Percentiles rank a stretch among this genome's conserved stretches.
Evolutionary conservation across 1,140 invertebrate genomes (phyloP).

Genomic region (Drosophila mauritiana): DNA sequence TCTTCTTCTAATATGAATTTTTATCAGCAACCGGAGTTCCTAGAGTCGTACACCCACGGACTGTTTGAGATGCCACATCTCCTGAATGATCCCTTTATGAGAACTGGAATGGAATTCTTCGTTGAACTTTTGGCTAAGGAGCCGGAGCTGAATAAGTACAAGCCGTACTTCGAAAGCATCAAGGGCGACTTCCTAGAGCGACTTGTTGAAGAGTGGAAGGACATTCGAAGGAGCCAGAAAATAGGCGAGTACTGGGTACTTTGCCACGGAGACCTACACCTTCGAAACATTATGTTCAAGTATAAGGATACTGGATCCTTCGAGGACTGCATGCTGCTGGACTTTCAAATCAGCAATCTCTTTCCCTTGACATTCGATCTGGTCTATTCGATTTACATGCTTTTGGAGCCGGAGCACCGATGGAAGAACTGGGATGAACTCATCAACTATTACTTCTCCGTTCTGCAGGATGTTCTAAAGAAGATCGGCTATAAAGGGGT

Average conservation of each 20-base stretch:
- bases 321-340: constrained; percentile 55
- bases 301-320: constrained; percentile 11
- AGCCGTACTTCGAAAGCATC: constrained; percentile 20
- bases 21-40: constrained; percentile 34
- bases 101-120: constrained; percentile 46
- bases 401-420: constrained; percentile 36
- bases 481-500: constrained; percentile 44
- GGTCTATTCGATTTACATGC: constrained; percentile 52
- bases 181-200: constrained; percentile 5
- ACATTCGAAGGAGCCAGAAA: constrained; percentile 1
- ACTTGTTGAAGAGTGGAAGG: constrained; percentile 5
- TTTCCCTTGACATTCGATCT: constrained; percentile 50
- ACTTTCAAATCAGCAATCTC: constrained; percentile 55
- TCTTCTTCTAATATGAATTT: no score
- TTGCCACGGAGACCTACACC: constrained; percentile 58
- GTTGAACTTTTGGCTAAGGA: constrained; percentile 31
- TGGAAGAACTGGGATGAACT: constrained; percentile 21
- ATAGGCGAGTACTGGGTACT: constrained; percentile 11
- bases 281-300: constrained; percentile 63
- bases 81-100: constrained; percentile 29
- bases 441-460: constrained; percentile 39
- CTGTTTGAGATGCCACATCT: constrained; percentile 24
- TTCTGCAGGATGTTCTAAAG: constrained; percentile 24
- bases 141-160: constrained; percentile 36
- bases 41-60: constrained; percentile 50